Evolutionary conservation across 2,888 invertebrate genomes (phyloP).

Genomic region (Sepiola atlantica): DNA sequence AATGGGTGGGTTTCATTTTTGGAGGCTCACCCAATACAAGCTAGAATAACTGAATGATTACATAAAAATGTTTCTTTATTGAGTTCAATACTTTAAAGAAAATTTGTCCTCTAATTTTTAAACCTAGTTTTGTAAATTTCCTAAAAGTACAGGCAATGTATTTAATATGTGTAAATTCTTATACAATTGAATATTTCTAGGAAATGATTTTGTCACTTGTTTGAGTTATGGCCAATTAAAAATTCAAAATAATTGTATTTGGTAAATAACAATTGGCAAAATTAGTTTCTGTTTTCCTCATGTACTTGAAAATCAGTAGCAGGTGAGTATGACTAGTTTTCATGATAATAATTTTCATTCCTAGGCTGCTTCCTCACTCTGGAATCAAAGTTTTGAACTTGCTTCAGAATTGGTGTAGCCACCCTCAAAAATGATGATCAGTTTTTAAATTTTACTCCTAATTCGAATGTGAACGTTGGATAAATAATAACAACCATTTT

Average conservation of each 20-base stretch:
- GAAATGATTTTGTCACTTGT: background rate
- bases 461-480: background rate
- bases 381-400: background rate
- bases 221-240: background rate
- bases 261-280: background rate
- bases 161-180: background rate
- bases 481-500: background rate
- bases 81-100: no score
- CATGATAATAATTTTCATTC: background rate
- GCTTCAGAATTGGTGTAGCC: background rate
- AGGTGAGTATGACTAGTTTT: slow-evolving; percentile 21
- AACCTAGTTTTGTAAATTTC: no score
- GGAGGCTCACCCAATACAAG: no score
- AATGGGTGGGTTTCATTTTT: no score
- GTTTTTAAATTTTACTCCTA: background rate
- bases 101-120: no score
- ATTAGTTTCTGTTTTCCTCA: background rate
- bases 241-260: background rate
- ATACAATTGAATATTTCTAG: background rate
- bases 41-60: no score
- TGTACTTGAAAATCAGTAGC: background rate
- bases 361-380: background rate
- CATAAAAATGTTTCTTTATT: no score
- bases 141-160: background rate
- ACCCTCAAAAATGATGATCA: background rate